phyloP scores from a whole-genome alignment of 2,797 vertebrate species.

The Brachyrhaphis roseni region DNA sequence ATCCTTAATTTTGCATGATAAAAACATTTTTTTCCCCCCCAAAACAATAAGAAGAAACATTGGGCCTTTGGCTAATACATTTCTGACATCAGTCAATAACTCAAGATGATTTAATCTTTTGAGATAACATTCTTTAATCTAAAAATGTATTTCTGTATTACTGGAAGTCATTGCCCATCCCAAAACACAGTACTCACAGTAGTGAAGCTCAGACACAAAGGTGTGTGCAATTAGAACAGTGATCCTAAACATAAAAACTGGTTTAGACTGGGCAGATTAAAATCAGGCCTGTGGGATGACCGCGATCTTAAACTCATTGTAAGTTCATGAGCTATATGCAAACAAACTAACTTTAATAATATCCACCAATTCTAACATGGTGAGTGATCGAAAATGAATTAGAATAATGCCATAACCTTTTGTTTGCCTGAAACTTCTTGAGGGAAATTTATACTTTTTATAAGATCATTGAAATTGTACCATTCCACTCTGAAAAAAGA shows the following conservation, averaged over 20 bases:
- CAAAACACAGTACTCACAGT: background rate
- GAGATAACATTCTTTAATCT: background rate
- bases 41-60: background rate
- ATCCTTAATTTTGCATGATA: background rate
- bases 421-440: background rate
- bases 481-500: background rate
- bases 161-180: background rate
- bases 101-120: background rate
- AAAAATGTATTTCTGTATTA: background rate
- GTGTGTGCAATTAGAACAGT: background rate
- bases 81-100: background rate
- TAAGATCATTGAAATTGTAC: background rate
- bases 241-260: background rate
- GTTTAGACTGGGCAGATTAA: background rate
- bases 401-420: background rate
- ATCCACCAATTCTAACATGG: background rate
- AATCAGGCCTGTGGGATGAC: background rate
- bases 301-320: background rate
- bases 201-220: background rate
- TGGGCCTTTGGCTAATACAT: background rate
- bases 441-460: background rate
- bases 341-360: background rate
- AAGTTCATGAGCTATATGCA: background rate
- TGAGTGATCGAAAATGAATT: background rate
- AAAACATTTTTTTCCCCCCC: background rate